A percentile compares a stretch with the other conserved stretches of the same genome.
phyloP scores from a whole-genome alignment of 2,888 invertebrate species.

The Hydropsyche betteni region DNA sequence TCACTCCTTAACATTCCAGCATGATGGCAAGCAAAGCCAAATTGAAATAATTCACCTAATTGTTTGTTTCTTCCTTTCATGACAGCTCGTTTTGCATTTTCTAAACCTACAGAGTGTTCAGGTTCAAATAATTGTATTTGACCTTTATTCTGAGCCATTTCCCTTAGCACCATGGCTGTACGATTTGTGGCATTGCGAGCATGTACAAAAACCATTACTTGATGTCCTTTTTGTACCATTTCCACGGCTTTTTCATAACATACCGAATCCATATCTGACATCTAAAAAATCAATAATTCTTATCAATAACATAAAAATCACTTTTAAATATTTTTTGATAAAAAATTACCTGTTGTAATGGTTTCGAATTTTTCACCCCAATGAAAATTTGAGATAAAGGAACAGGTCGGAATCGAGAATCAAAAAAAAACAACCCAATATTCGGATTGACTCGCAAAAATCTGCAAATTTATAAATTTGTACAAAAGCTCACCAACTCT shows the following conservation, averaged over 20 bases:
- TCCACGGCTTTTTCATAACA: constrained; percentile 92
- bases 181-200: constrained; percentile 95
- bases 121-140: constrained; percentile 76
- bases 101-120: constrained; percentile 69
- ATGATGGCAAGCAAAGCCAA: constrained; percentile 95
- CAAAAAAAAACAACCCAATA: constrained; percentile 93
- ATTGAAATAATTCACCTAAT: constrained; percentile 82
- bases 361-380: constrained; percentile 77
- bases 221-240: constrained; percentile 89
- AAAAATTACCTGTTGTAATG: constrained; percentile 61
- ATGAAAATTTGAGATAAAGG: constrained; percentile 92
- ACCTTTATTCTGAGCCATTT: constrained; percentile 80
- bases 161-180: constrained; percentile 85
- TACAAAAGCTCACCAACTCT: background rate
- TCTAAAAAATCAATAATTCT: constrained; percentile 56
- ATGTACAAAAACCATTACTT: constrained; percentile 99
- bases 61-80: constrained; percentile 81
- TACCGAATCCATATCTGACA: constrained; percentile 86
- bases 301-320: too few relatives aligned
- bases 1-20: constrained; percentile 94
- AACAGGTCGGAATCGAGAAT: constrained; percentile 93
- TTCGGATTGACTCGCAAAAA: constrained; percentile 94
- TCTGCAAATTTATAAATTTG: constrained; percentile 54
- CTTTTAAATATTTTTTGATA: too few relatives aligned
- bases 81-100: constrained; percentile 76